These are phyloP conservation scores for Diadophis punctatus DNA, from an alignment of 2,113 vertebrate genomes.

Conservation along the genomic window DNA sequence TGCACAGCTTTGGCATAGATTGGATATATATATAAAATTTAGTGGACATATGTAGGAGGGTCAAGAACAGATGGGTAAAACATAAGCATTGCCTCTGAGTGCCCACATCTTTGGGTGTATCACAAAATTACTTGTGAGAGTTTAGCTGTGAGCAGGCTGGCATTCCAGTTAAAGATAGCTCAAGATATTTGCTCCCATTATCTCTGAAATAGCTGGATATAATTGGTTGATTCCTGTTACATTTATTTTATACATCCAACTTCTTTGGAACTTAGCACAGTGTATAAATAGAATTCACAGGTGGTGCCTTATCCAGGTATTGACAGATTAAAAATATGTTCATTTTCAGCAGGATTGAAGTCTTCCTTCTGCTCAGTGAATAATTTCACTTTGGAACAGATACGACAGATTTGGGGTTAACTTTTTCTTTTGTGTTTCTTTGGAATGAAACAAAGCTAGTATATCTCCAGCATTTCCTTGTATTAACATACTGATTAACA, in stretches of 20 bases:
- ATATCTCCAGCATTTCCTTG: constrained; percentile 13
- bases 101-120: background rate
- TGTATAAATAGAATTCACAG: background rate
- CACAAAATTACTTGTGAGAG: background rate
- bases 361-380: background rate
- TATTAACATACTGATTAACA: constrained; percentile 11
- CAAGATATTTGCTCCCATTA: background rate
- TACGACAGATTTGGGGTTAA: constrained; percentile 6
- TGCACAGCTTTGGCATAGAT: background rate
- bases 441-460: constrained; percentile 7
- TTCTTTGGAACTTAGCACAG: background rate
- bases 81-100: background rate
- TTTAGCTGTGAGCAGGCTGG: no score
- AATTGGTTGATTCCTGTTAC: background rate
- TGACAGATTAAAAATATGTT: background rate
- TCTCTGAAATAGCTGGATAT: background rate
- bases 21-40: background rate
- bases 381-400: constrained; percentile 21
- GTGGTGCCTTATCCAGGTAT: background rate
- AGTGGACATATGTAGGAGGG: background rate
- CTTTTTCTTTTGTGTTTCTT: constrained; percentile 18
- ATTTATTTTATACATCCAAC: background rate
- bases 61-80: background rate
- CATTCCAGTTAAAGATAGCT: background rate
- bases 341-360: background rate